Evolutionary conservation across 2,113 vertebrate genomes (phyloP), one percentile per base, ranked within the genome.

Genomic region (Pandion haliaetus): DNA sequence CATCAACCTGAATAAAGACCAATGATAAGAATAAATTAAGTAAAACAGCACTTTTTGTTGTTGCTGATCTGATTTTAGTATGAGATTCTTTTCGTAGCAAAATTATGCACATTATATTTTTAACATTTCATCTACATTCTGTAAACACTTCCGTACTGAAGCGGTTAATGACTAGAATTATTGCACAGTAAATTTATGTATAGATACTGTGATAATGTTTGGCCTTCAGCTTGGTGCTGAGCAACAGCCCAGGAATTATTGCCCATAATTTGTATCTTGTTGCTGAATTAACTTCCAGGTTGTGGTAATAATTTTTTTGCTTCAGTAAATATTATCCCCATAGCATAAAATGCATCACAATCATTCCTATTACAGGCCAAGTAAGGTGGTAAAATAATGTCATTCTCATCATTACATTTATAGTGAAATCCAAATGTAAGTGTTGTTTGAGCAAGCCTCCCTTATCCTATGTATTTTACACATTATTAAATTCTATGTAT

Each of bases 261-360:
- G 31, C 16, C 69, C 82, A 77, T 96, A 95, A 95, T 82, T 95
- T 94, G 62, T 69, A 65, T 91, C 57, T 45, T 93, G 63, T 90
- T 94, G 69, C 45, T 96, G 81, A 98, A 97, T 96, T 97, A 92
- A 91, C 47, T 95, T 97, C 66, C 34, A 84, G 79, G 63, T 91
- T 92, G 47, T 63, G 69, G 59, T 70, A 96, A 91, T 42, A 44
- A 14, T 91, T 97, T 90, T 76, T 97, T 95, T 97, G 13, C 52
- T 83, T 91, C 77, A 93, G 83, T 82, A 96, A 92, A 94, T 96
- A 80, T 62, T 49, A 67, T 74, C n/a, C 57, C 52, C 71, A 72
- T 20, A 65, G n/a, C 54, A 86, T 79, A 84, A 97, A 96, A 96
- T 81, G 2, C 8, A 34, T 54, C 26, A 65, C 11, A 61, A 15